These are phyloP conservation scores for Cephus rjabovi DNA, from an alignment of 2,888 invertebrate genomes.

Conservation along the genomic window DNA sequence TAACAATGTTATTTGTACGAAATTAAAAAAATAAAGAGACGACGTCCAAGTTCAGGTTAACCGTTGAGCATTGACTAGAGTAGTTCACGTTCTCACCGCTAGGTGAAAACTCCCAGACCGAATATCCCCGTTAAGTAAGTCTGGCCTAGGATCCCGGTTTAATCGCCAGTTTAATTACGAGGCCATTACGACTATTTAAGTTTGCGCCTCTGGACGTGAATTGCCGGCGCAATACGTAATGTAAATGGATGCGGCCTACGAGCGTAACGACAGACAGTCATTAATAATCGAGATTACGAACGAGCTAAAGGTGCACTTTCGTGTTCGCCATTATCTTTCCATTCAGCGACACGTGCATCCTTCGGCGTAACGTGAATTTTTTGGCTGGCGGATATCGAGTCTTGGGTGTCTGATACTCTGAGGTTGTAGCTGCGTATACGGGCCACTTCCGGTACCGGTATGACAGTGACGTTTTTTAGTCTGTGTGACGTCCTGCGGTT, in stretches of 20 bases:
- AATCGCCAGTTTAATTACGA: background rate
- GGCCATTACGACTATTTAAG: background rate
- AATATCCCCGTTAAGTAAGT: background rate
- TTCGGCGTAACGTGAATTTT: background rate
- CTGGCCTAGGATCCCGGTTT: background rate
- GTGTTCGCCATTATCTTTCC: background rate
- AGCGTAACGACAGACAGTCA: background rate
- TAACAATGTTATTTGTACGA: too few relatives aligned
- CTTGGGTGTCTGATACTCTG: background rate
- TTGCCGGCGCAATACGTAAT: background rate
- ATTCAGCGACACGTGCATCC: background rate
- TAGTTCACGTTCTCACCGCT: background rate
- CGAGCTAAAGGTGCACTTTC: background rate
- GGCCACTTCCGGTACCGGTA: background rate
- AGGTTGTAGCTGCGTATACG: fast-evolving
- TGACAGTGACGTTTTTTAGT: background rate
- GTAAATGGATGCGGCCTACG: background rate
- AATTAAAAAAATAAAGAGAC: too few relatives aligned
- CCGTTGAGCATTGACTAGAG: background rate
- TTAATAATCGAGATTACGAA: background rate
- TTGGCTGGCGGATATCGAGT: fast-evolving
- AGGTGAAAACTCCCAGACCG: background rate
- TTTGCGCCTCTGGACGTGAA: background rate
- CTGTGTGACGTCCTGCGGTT: background rate
- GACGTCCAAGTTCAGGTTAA: background rate